Evolutionary conservation across 2,888 invertebrate species (phyloP).

Genomic region (Holacanthella duospinosa): DNA sequence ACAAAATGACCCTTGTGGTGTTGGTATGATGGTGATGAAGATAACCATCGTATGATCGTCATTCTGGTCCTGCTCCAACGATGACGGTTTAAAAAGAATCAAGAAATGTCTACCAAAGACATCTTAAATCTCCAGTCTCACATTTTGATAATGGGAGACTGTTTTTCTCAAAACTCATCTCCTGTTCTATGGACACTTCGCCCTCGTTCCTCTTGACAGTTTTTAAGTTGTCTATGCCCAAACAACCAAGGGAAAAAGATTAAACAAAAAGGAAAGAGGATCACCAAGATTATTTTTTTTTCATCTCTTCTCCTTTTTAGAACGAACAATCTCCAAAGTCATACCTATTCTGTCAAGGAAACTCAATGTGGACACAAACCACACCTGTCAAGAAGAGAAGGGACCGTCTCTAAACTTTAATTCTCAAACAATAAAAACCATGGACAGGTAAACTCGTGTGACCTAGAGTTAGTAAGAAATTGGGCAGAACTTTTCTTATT

Average conservation of each 20-base stretch:
- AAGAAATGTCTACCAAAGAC: not conserved
- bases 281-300: no score
- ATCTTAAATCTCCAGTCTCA: no score
- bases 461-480: no score
- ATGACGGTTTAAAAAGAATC: no score
- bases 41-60: not conserved
- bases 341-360: no score
- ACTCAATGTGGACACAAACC: no score
- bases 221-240: slow-evolving; percentile 1
- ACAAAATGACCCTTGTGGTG: not conserved
- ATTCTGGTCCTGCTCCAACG: not conserved
- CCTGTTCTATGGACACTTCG: not conserved
- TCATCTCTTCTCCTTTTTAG: not conserved
- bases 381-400: not conserved
- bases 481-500: no score
- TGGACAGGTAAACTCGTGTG: no score
- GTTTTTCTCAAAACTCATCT: not conserved
- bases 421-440: no score
- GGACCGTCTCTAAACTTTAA: no score
- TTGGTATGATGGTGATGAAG: not conserved
- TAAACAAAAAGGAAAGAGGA: not conserved
- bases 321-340: no score
- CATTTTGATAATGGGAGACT: no score
- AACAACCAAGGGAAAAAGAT: not conserved
- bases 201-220: not conserved